phyloP scores from a whole-genome alignment of 2,113 vertebrate species.

The Guaruba guarouba region DNA sequence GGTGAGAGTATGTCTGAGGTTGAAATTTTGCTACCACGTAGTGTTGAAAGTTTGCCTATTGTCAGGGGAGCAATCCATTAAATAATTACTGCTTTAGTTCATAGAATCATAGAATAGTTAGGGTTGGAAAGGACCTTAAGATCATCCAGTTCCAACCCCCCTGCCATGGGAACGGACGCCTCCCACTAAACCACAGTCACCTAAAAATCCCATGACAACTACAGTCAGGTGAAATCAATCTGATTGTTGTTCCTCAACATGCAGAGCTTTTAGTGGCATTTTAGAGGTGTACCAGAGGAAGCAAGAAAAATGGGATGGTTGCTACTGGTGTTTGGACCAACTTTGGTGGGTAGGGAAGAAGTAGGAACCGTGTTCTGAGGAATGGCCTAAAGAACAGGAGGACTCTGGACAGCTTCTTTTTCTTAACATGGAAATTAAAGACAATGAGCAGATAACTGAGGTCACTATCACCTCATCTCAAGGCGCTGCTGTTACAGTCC shows the following conservation, averaged over 20 bases:
- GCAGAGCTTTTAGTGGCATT: not conserved
- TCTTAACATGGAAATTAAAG: not conserved
- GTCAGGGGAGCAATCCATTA: not conserved
- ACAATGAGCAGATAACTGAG: not conserved
- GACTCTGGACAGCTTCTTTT: not conserved
- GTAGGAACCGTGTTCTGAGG: not conserved
- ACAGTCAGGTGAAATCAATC: not conserved
- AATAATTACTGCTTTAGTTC: not conserved
- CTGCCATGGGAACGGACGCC: too few species aligned
- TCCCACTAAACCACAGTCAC: too few species aligned
- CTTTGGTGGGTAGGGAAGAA: not conserved
- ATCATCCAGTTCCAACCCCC: too few species aligned
- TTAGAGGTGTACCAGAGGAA: not conserved
- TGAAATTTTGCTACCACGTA: not conserved
- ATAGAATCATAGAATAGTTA: too few species aligned
- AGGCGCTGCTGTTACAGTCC: not conserved
- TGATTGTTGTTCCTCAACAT: not conserved
- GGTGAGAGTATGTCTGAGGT: not conserved
- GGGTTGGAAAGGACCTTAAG: too few species aligned
- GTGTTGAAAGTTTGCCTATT: not conserved
- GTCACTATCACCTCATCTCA: not conserved
- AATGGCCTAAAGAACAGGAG: not conserved
- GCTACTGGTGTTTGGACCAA: not conserved
- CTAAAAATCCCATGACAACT: not conserved
- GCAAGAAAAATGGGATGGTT: not conserved